phyloP scores from a whole-genome alignment of 2,113 vertebrate species.

The Cyphomyrus discorhynchus region DNA sequence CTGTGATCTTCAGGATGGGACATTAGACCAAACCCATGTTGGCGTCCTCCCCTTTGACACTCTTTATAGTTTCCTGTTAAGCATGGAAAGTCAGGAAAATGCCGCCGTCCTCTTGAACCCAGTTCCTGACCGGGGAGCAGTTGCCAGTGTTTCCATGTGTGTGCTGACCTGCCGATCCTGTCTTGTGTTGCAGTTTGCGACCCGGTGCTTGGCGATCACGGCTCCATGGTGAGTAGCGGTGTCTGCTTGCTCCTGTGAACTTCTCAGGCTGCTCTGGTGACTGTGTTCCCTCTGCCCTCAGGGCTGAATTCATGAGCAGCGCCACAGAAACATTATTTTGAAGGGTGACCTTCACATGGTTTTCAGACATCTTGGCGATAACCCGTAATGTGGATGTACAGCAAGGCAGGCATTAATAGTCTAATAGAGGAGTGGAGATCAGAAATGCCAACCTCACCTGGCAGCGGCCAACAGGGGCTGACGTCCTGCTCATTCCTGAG shows the following conservation, averaged over 20 bases:
- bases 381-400: not conserved
- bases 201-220: slow-evolving; percentile 95
- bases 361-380: not conserved
- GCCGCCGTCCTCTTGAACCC: not conserved
- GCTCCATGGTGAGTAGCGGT: slow-evolving; percentile 82
- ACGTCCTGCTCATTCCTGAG: not conserved
- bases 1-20: not conserved
- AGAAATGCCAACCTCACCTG: not conserved
- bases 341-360: not conserved
- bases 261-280: not conserved
- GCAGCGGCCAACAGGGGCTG: not conserved
- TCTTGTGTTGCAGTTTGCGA: slow-evolving; percentile 77
- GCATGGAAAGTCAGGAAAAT: not conserved
- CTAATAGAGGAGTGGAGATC: not conserved
- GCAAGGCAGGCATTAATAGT: not conserved
- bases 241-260: not conserved
- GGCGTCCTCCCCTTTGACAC: not conserved
- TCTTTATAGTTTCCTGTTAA: not conserved
- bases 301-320: not conserved
- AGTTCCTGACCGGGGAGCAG: not conserved
- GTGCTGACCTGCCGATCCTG: not conserved
- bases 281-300: not conserved
- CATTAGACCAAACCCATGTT: not conserved
- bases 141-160: not conserved
- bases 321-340: not conserved